Conservation (phyloP, 2,113 vertebrate genomes). For the Tachysurus fulvidraco region DNA sequence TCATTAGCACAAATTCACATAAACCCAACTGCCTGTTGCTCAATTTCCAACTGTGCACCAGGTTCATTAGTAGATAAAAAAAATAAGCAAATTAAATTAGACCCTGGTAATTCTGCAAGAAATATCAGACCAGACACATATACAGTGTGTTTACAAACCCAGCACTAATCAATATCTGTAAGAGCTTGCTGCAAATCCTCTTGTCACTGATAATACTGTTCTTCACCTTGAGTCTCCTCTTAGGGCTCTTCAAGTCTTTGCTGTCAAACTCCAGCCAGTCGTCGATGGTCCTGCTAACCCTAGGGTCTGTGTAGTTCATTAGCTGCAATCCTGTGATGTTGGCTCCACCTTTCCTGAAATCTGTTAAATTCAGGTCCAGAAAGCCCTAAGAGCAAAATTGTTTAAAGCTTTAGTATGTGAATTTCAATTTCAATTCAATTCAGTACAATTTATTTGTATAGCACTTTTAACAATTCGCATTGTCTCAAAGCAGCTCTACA, state of each 20-base stretch:
- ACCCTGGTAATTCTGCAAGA: background rate
- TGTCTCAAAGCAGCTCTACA: no score
- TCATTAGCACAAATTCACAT: background rate
- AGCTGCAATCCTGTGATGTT: slow-evolving; percentile 96
- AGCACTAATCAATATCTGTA: slow-evolving; percentile 7
- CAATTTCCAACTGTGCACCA: background rate
- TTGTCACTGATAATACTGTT: slow-evolving; percentile 3
- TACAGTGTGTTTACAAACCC: background rate
- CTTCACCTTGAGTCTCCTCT: slow-evolving; percentile 85
- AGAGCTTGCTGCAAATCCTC: background rate
- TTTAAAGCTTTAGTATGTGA: background rate
- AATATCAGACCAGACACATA: background rate
- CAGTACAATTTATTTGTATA: no score
- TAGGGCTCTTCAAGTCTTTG: slow-evolving; percentile 86
- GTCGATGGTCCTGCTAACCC: slow-evolving; percentile 83
- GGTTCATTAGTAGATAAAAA: background rate
- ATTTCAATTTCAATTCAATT: background rate
- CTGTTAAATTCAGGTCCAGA: slow-evolving; percentile 90
- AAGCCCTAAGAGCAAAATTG: slow-evolving; percentile 79
- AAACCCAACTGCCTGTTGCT: background rate
- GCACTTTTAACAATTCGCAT: no score
- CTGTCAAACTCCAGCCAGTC: slow-evolving; percentile 91
- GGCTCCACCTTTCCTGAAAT: slow-evolving; percentile 86
- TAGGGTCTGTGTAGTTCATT: slow-evolving; percentile 83
- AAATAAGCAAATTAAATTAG: background rate